These are phyloP conservation scores for Nemotelus nigrinus DNA, from an alignment of 2,888 invertebrate species.

Conservation along the genomic window DNA sequence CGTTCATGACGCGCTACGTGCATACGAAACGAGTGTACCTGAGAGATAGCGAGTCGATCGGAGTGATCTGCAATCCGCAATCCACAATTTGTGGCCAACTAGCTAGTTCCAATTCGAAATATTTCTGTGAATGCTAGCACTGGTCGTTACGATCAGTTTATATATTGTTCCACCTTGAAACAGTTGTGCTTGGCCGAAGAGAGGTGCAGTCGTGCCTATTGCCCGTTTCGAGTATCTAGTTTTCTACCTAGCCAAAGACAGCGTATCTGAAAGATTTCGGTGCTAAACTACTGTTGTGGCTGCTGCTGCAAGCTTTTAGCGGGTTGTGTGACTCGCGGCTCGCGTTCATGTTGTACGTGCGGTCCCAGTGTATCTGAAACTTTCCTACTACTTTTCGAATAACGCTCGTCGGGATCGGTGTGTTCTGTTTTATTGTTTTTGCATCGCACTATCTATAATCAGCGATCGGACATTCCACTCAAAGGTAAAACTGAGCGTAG, in stretches of 20 bases:
- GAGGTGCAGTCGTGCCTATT: slow-evolving; percentile 41
- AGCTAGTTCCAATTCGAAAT: slow-evolving; percentile 32
- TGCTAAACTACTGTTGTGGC: slow-evolving; percentile 25
- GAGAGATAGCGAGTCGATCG: slow-evolving; percentile 15
- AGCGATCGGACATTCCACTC: slow-evolving; percentile 37
- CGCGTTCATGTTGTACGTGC: not conserved
- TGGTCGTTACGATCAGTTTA: slow-evolving; percentile 50
- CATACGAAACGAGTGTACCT: slow-evolving; percentile 16
- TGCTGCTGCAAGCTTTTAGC: slow-evolving; percentile 44
- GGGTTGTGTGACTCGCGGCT: slow-evolving; percentile 45
- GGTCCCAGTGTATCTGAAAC: not conserved
- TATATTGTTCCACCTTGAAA: slow-evolving; percentile 53
- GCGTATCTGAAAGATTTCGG: slow-evolving; percentile 47
- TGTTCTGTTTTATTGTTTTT: slow-evolving; percentile 40
- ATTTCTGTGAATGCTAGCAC: slow-evolving; percentile 41
- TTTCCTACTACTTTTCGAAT: slow-evolving; percentile 41
- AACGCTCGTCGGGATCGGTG: slow-evolving; percentile 27
- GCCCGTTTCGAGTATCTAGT: slow-evolving; percentile 43
- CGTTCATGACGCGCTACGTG: not conserved
- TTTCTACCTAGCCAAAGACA: not conserved
- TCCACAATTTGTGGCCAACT: slow-evolving; percentile 9
- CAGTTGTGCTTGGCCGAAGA: slow-evolving; percentile 50
- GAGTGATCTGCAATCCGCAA: slow-evolving; percentile 23
- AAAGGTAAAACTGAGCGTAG: slow-evolving; percentile 16
- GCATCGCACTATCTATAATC: slow-evolving; percentile 7